phyloP scores from a whole-genome alignment of 2,888 invertebrate genomes.

The Cremastobaeus sp. region DNA sequence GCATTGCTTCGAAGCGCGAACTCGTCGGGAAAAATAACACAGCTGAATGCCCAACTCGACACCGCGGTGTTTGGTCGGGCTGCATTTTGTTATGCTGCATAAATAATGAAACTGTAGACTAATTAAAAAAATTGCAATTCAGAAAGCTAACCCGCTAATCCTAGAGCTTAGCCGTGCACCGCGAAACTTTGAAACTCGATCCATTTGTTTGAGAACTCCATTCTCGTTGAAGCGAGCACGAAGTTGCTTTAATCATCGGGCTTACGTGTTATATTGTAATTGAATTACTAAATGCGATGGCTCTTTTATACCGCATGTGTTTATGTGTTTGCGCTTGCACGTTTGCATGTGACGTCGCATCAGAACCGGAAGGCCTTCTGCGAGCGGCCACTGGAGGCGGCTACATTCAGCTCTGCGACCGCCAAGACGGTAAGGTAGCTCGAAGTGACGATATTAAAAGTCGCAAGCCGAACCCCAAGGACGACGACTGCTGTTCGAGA shows the following conservation, averaged over 20 bases:
- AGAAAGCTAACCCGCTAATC: slow-evolving; percentile 9
- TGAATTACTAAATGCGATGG: slow-evolving; percentile 39
- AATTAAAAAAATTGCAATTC: no score
- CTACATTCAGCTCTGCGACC: slow-evolving; percentile 68
- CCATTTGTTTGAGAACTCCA: slow-evolving; percentile 26
- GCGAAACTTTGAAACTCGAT: slow-evolving; percentile 20
- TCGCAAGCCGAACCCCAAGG: slow-evolving; percentile 60
- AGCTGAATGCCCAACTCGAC: no score
- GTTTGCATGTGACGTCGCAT: slow-evolving; percentile 67
- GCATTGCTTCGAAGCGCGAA: no score
- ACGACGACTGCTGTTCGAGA: slow-evolving; percentile 67
- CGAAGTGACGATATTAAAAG: slow-evolving; percentile 58
- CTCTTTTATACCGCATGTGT: slow-evolving; percentile 61
- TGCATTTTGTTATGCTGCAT: no score
- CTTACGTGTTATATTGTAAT: slow-evolving; percentile 49
- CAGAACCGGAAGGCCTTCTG: slow-evolving; percentile 68
- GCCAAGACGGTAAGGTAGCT: slow-evolving; percentile 74
- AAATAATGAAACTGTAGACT: no score
- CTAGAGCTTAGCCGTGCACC: not conserved
- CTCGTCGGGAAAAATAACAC: no score
- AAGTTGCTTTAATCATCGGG: slow-evolving; percentile 41
- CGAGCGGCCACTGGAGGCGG: slow-evolving; percentile 58
- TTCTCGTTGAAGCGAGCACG: slow-evolving; percentile 30
- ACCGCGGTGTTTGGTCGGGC: no score
- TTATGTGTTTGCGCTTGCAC: slow-evolving; percentile 65